Base-by-base conservation (phyloP, 1,140 invertebrate genomes). In the Lordiphosa stackelbergi region DNA sequence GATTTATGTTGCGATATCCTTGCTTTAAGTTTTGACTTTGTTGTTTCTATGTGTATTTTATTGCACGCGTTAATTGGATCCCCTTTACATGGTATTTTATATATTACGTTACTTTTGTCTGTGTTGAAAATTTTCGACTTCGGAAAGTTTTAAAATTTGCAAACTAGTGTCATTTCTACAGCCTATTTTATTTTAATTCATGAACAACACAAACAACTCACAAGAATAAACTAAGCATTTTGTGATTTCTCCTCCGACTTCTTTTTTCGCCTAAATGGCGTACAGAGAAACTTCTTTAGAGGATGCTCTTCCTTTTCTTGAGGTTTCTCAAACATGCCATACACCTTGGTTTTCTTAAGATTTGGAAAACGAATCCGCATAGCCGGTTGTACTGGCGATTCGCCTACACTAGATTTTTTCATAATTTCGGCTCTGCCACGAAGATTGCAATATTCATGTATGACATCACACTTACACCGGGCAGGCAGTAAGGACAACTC, bases 391-490 rank as follows among this genome's bases (percentile, higher is more conserved):
- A 3, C 0, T 0, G 2, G 0, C 0, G 11, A 3, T 36, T 9
- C 24, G 24, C 28, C 2, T 8, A 31, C 0, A 0, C 8, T 7
- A 9, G 7, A 5, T 10, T 3, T 7, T 2, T 51, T 19, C 24
- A 58, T 5, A 6, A 10, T 13, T 8, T 71, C 68, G 8, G 40
- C 43, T 5, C 42, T 5, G 12, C 68, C 68, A 1, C 12, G 13
- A 0, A 19, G 40, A 8, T 42, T 40, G 19, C 68, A 71, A 11
- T 72, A 69, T 0, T 65, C 60, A 2, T 2, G 8, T 4, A 65
- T 52, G 5, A 56, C 0, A 5, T 54, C 28, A 19, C 69, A 72
- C 9, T 72, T 72, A 55, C 69, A 72, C 3, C 31, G 36, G 9
- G 22, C 5, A 0, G 19, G 24, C 2, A 69, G 28, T 2, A n/a